Base-by-base conservation (phyloP, 1,140 invertebrate species). In the Saxidomus purpurata region DNA sequence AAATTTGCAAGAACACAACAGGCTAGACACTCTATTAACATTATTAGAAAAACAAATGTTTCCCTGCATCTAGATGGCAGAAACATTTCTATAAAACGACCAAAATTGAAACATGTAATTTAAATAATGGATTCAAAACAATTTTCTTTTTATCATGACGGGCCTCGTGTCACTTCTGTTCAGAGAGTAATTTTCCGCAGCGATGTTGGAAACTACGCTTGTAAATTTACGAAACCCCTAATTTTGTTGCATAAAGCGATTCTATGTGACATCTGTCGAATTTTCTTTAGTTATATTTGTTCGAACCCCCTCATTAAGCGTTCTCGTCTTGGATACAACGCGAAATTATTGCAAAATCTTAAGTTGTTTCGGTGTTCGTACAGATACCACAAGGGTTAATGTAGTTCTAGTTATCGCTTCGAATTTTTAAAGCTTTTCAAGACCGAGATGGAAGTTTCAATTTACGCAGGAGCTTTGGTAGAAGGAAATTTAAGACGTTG, bases 211-310 rank as follows among this genome's bases (percentile, higher is more conserved):
- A 88, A 88, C 76, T 67, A 80, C 76, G 76, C 86, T 81, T 88
- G 86, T 88, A 88, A 88, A 88, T 88, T 88, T 77, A 77, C 76
- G 43, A 79, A 88, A 77, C 86, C 86, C 86, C 55, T 88, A 88
- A 88, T 88, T 88, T 88, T 81, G 86, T 88, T 88, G 86, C 86
- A 88, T 88, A 88, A 88, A 88, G 47, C 86, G 52, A 40, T 81
- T 79, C 52, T 36, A 38, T 47, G 38, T 88, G 86, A 88, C 86
- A 88, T 88, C 86, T 88, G 86, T 88, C 86, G 76, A 81, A 81
- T 77, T 88, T 88, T 88, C 76, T 77, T 88, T 88, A 88, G 86
- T 81, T 88, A 88, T 71, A 63, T 79, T 59, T 28, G n/a, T 38
- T 31, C 31, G 31, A 63, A 87, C 47, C 74, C 69, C 17, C 38